Conservation (phyloP, 2,888 invertebrate species). For the Nyleta sp. region DNA sequence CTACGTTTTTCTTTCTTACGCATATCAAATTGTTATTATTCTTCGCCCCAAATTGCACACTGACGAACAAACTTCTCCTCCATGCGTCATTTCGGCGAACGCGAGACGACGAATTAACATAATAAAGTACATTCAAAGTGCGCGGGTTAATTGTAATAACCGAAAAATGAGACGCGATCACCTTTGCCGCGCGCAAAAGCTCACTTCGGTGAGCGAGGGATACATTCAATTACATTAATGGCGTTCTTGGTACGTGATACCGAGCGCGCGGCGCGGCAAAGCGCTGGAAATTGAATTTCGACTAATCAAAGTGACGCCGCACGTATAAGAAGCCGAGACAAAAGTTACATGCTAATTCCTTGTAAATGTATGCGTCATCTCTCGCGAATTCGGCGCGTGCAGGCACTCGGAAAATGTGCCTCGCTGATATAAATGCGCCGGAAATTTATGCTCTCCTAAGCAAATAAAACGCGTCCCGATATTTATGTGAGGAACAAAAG, state of each 20-base stretch:
- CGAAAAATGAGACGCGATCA: conserved; percentile 41
- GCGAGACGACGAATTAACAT: neutral
- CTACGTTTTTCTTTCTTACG: too few species aligned
- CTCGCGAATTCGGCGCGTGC: too few species aligned
- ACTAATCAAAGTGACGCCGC: conserved; percentile 52
- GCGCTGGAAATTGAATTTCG: conserved; percentile 60
- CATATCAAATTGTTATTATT: too few species aligned
- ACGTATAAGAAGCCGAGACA: conserved; percentile 37
- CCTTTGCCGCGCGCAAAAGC: conserved; percentile 28
- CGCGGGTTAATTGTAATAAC: conserved; percentile 40
- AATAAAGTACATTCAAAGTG: conserved; percentile 11
- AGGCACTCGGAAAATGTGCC: too few species aligned
- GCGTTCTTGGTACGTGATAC: conserved; percentile 53
- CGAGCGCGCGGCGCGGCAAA: conserved; percentile 28
- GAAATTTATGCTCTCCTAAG: too few species aligned
- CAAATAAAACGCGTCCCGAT: too few species aligned
- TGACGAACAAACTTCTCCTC: too few species aligned
- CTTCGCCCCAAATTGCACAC: too few species aligned
- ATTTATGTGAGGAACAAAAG: too few species aligned
- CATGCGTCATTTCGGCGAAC: too few species aligned
- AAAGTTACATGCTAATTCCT: conserved; percentile 51
- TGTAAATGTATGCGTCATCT: conserved; percentile 11
- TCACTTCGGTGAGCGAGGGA: conserved; percentile 24
- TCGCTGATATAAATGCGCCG: too few species aligned
- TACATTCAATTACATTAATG: conserved; percentile 61